Evolutionary conservation across 1,140 invertebrate species (phyloP).

Genomic region (Adoxophyes honmai): DNA sequence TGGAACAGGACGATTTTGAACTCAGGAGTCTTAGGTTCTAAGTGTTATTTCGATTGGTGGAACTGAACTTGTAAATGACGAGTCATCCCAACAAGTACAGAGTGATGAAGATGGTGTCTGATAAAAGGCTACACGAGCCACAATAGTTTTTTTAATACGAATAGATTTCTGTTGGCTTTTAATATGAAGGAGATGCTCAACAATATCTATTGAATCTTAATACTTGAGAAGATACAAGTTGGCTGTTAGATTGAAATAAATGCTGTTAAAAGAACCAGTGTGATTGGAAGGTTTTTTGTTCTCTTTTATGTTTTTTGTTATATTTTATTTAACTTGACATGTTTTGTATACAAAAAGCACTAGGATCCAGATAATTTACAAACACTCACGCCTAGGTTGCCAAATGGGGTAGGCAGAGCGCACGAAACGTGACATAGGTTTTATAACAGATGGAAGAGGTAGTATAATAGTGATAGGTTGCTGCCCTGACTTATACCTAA

Average conservation of each 20-base stretch:
- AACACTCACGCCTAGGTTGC: too few species aligned
- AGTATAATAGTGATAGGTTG: too few species aligned
- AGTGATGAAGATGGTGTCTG: conserved; percentile 59
- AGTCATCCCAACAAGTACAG: conserved; percentile 47
- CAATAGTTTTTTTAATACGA: conserved; percentile 52
- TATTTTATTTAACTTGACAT: too few species aligned
- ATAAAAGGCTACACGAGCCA: conserved; percentile 44
- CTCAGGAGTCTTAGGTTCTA: not conserved
- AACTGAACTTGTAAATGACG: conserved; percentile 31
- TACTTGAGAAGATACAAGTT: conserved; percentile 5
- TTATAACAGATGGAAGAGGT: too few species aligned
- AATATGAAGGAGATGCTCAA: conserved; percentile 14
- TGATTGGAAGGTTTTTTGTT: not conserved
- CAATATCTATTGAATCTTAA: conserved; percentile 16
- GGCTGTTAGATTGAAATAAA: conserved; percentile 13
- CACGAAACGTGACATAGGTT: too few species aligned
- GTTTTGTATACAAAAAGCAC: too few species aligned
- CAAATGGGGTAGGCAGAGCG: too few species aligned
- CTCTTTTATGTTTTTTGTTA: not conserved
- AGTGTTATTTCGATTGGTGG: not conserved
- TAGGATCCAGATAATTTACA: too few species aligned
- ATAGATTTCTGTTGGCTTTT: conserved; percentile 39
- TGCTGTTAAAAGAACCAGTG: not conserved
- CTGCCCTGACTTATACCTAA: too few species aligned
- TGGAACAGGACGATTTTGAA: not conserved